These are phyloP conservation scores for Brachypalpus laphriformis DNA, from an alignment of 2,888 invertebrate species.

Conservation along the genomic window DNA sequence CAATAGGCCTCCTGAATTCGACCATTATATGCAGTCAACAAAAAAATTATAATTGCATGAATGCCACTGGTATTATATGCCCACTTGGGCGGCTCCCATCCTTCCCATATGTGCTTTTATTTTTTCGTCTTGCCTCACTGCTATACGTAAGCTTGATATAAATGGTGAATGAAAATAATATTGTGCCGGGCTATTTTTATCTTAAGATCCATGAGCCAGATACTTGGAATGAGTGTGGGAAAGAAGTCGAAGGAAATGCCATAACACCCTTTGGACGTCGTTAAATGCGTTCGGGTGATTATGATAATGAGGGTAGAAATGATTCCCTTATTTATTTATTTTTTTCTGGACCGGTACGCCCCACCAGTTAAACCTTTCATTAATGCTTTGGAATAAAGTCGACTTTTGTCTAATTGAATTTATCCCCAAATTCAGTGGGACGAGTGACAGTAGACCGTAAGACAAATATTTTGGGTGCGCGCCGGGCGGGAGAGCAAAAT, in stretches of 20 bases:
- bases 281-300: constrained; percentile 21
- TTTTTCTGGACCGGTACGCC: background rate
- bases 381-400: background rate
- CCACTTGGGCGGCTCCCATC: background rate
- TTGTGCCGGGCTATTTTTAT: background rate
- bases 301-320: constrained; percentile 29
- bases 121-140: background rate
- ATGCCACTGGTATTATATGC: background rate
- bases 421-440: background rate
- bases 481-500: background rate
- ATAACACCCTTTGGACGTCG: background rate
- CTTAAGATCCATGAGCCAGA: constrained; percentile 2
- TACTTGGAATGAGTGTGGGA: too few relatives aligned
- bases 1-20: background rate
- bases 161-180: background rate
- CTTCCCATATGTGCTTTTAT: background rate
- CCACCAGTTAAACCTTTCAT: background rate
- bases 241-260: background rate
- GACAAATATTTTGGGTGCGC: constrained; percentile 1
- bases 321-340: background rate
- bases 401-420: constrained; percentile 6
- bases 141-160: background rate
- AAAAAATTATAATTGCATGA: background rate
- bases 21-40: background rate
- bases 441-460: too few relatives aligned